Evolutionary conservation across 1,140 invertebrate species (phyloP).

Genomic region (Plodia interpunctella): DNA sequence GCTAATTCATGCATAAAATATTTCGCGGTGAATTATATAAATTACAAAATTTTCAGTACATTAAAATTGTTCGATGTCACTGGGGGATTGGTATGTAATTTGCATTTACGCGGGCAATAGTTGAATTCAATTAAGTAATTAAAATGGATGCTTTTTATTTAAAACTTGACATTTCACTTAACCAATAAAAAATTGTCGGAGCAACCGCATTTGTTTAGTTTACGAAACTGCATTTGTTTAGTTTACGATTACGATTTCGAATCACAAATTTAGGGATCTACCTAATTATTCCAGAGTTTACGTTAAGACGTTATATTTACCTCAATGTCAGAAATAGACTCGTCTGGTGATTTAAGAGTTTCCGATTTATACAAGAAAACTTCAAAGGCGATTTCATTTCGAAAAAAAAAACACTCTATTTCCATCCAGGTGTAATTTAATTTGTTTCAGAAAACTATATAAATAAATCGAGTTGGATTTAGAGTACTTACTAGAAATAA

Average conservation of each 20-base stretch:
- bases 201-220: too few relatives aligned
- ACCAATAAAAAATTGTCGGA: too few relatives aligned
- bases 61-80: background rate
- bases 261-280: too few relatives aligned
- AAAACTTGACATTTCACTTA: too few relatives aligned
- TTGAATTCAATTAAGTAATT: background rate
- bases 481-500: slow-evolving; percentile 13
- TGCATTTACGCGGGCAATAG: background rate
- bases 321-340: too few relatives aligned
- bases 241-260: too few relatives aligned
- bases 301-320: too few relatives aligned
- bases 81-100: background rate
- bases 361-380: too few relatives aligned
- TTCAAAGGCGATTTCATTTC: too few relatives aligned
- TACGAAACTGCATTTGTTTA: too few relatives aligned
- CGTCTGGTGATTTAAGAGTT: background rate
- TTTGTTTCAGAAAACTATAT: background rate
- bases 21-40: background rate
- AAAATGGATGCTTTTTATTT: background rate
- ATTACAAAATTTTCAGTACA: background rate
- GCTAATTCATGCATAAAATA: background rate
- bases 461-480: background rate
- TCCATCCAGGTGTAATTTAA: background rate
- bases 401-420: background rate
- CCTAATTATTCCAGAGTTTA: too few relatives aligned